Base-by-base conservation (phyloP, 1,140 invertebrate genomes). In the Pogonus chalceus region DNA sequence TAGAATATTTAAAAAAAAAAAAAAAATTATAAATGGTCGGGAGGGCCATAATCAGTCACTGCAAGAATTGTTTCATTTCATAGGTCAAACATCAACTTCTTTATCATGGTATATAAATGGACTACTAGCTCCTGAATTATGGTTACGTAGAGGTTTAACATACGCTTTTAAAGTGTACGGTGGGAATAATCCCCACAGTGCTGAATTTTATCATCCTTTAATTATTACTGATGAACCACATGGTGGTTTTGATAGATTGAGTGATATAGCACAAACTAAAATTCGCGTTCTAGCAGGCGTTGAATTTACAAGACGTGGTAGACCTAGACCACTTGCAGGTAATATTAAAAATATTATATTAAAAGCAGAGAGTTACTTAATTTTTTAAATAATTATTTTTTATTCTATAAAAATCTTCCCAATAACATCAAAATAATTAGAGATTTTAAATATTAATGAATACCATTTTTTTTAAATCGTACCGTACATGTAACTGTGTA, bases 81-180 rank as follows among this genome's bases (percentile, higher is more conserved):
- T 49, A 78, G 74, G 75, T 23, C 76, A 77, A 66, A 73, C 82
- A 1, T 76, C 78, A 4, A 77, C 75, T 35, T 75, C 79, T 23
- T 65, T 82, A 16, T 76, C 80, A 1, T 91, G 87, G 87, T 92
- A 92, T 69, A 85, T 92, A 35, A 94, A 96, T 70, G 93, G 93
- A 0, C 80, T 83, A 62, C 69, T 97, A 53, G 79, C 82, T 20
- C 91, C 93, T 0, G 90, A 94, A 65, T 69, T 96, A 24, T 93
- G 88, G 76, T 71, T 97, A 46, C 82, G 89, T 58, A 72, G 93
- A 49, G 90, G 90, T 10, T 72, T 91, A 10, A 87, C 82, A 0
- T 96, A 96, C 72, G 82, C 78, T 10, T 92, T 95, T 61, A 78
- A 76, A 54, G 83, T 92, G 21, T 77, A 81, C 54, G 92, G 91